Evolutionary conservation across 1,140 invertebrate genomes (phyloP).

Genomic region (Anastrepha ludens): DNA sequence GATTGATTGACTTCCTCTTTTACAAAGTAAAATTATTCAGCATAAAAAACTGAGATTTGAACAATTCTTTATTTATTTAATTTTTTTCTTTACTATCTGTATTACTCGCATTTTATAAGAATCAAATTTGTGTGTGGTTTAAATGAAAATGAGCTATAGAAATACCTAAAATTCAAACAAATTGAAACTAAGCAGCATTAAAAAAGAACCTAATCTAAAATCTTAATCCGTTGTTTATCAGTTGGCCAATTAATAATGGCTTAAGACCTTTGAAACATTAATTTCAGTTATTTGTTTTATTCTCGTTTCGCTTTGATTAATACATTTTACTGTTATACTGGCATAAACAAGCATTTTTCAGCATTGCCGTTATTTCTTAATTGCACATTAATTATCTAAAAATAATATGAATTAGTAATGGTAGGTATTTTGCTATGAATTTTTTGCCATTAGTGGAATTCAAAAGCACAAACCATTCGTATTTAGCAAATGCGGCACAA

Average conservation of each 20-base stretch:
- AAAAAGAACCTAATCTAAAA: too few relatives aligned
- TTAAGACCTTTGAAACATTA: constrained; percentile 21
- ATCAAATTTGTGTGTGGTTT: too few relatives aligned
- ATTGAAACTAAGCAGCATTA: too few relatives aligned
- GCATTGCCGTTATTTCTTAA: constrained; percentile 14
- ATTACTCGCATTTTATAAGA: too few relatives aligned
- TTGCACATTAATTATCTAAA: constrained; percentile 29
- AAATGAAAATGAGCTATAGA: too few relatives aligned
- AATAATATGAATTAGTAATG: background rate
- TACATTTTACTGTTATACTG: constrained; percentile 24
- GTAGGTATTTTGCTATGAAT: background rate
- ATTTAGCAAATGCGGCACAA: background rate
- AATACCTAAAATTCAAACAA: too few relatives aligned
- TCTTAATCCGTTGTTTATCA: too few relatives aligned
- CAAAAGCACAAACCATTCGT: background rate
- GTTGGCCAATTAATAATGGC: background rate
- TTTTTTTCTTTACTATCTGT: too few relatives aligned
- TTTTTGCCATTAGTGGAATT: background rate
- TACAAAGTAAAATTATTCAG: too few relatives aligned
- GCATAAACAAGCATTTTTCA: constrained; percentile 38
- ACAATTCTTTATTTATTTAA: too few relatives aligned
- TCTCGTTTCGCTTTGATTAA: background rate
- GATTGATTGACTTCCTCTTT: too few relatives aligned
- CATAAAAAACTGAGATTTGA: too few relatives aligned
- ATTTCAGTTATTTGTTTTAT: background rate